These are phyloP conservation scores for Heterohyrax brucei DNA, from an alignment of 2,797 vertebrate species.

Conservation along the genomic window DNA sequence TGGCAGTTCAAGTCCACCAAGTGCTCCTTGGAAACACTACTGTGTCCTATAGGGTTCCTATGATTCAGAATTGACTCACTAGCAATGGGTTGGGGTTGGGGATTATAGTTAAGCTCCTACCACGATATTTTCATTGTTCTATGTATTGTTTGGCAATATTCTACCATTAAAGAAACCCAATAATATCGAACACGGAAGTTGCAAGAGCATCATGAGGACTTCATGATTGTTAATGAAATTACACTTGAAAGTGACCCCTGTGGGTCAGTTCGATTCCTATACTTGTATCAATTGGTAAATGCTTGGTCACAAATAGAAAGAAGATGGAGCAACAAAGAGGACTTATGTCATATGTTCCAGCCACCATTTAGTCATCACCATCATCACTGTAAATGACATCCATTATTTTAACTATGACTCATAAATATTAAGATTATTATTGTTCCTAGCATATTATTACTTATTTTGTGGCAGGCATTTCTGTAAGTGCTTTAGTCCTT, in stretches of 20 bases:
- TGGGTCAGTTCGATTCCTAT: neutral
- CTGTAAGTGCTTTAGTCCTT: neutral
- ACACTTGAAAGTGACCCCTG: neutral
- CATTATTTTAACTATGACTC: conserved; percentile 8
- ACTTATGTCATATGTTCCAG: neutral
- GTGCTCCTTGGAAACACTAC: too few relatives aligned
- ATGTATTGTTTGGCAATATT: neutral
- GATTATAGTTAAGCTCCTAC: neutral
- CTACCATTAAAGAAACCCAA: neutral
- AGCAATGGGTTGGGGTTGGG: too few relatives aligned
- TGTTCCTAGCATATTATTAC: neutral
- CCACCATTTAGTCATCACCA: neutral
- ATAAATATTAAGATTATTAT: neutral
- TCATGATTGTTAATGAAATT: neutral
- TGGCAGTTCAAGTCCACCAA: too few relatives aligned
- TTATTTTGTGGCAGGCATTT: neutral
- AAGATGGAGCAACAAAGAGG: neutral
- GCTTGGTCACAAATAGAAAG: neutral
- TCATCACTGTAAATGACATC: neutral
- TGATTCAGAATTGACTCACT: too few relatives aligned
- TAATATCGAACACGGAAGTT: neutral
- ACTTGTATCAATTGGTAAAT: neutral
- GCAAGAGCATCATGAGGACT: neutral
- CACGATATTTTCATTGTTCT: neutral
- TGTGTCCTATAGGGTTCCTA: too few relatives aligned